Percentiles rank a stretch among this genome's conserved stretches.
Conservation (phyloP, 30 jellyfish, hydroid and myxozoan species). For the Hydractinia echinata region DNA sequence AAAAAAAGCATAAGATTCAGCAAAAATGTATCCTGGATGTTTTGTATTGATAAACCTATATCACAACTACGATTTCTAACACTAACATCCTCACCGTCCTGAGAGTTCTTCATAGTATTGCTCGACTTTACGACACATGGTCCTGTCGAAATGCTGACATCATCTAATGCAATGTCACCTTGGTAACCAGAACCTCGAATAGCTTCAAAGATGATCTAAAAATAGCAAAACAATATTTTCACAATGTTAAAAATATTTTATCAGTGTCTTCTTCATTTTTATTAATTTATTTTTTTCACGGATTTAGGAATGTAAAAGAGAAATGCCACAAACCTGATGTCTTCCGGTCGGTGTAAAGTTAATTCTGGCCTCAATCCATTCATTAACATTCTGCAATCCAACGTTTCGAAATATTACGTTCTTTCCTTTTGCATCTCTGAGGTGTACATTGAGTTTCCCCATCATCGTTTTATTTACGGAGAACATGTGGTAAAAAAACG, state of each 20-base stretch:
- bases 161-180: slow-evolving; percentile 89
- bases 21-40: too few species aligned
- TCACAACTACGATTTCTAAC: too few species aligned
- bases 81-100: too few species aligned
- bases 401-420: background rate
- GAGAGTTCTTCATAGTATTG: too few species aligned
- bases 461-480: slow-evolving; percentile 30
- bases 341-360: slow-evolving; percentile 20
- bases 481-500: slow-evolving; percentile 76
- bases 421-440: slow-evolving; percentile 3
- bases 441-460: slow-evolving; percentile 68
- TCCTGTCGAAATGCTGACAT: slow-evolving; percentile 54
- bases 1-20: too few species aligned
- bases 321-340: slow-evolving; percentile 44
- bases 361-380: slow-evolving; percentile 42
- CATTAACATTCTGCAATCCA: background rate
- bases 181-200: slow-evolving; percentile 58
- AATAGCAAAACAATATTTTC: slow-evolving; percentile 10
- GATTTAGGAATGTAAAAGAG: too few species aligned
- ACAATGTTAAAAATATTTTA: background rate
- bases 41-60: too few species aligned
- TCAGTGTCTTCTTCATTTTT: background rate
- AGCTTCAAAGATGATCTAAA: slow-evolving; percentile 69
- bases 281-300: background rate
- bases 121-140: background rate